A percentile compares a stretch with the other conserved stretches of the same genome.
These are phyloP conservation scores for Epizoanthus illoricatus DNA, from an alignment of 92 coral and sea anemone species.

Conservation along the genomic window DNA sequence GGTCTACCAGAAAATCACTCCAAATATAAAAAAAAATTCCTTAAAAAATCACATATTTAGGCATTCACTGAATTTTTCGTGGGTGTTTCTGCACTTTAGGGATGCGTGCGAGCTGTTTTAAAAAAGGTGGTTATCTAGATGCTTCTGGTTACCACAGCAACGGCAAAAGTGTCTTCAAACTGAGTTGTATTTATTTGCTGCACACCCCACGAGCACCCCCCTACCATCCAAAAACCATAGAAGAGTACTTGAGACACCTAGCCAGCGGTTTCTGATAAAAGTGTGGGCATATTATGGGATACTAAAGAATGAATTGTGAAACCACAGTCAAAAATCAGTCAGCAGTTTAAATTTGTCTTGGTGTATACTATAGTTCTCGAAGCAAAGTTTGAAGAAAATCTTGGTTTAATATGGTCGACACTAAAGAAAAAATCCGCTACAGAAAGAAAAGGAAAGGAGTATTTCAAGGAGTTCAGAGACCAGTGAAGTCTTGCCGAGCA, in stretches of 20 bases:
- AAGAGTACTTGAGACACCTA: background rate
- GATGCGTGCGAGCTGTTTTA: background rate
- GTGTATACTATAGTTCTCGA: background rate
- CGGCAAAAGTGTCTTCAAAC: background rate
- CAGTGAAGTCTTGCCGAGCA: background rate
- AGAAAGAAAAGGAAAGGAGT: conserved; percentile 8
- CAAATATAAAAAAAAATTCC: too few relatives aligned
- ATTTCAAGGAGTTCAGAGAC: conserved; percentile 7
- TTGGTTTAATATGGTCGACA: background rate
- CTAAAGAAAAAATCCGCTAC: background rate
- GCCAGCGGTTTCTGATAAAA: background rate
- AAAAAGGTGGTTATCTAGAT: background rate
- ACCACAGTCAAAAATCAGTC: too few relatives aligned
- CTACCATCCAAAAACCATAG: background rate
- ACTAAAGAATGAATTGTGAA: too few relatives aligned
- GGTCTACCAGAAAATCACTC: too few relatives aligned
- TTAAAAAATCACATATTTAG: too few relatives aligned
- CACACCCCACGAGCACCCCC: background rate
- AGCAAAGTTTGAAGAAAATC: background rate
- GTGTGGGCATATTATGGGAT: background rate
- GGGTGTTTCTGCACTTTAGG: background rate
- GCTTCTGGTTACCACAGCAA: conserved; percentile 1
- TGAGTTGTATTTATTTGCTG: background rate
- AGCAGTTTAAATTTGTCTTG: background rate
- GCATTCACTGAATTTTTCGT: background rate